These are phyloP conservation scores for Elgonia sp. DNA, from an alignment of 2,888 invertebrate species.

Conservation along the genomic window DNA sequence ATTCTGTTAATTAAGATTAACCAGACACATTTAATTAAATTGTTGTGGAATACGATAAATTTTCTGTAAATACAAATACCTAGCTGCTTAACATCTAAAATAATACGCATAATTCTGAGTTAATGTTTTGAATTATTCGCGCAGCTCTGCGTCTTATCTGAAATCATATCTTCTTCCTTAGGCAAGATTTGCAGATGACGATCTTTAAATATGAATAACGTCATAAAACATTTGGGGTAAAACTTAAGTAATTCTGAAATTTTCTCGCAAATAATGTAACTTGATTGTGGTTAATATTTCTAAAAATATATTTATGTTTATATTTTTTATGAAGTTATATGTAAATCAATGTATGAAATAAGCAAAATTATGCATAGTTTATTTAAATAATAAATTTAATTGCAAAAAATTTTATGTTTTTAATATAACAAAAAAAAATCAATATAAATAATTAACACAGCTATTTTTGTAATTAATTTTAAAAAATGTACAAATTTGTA, in stretches of 20 bases:
- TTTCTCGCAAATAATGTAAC: neutral
- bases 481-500: too few relatives aligned
- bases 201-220: neutral
- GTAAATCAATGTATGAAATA: neutral
- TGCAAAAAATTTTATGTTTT: too few relatives aligned
- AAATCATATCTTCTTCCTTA: neutral
- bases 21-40: neutral
- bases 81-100: neutral
- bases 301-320: neutral
- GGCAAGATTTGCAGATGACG: neutral
- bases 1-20: slow-evolving; percentile 1
- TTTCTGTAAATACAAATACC: neutral
- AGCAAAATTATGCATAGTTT: too few relatives aligned
- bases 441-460: too few relatives aligned
- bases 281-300: neutral
- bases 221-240: neutral
- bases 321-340: neutral
- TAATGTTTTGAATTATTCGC: slow-evolving; percentile 2
- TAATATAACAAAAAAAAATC: too few relatives aligned
- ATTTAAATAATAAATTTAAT: too few relatives aligned
- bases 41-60: neutral
- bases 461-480: too few relatives aligned
- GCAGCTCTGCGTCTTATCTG: neutral
- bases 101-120: neutral
- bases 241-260: neutral